Evolutionary conservation across 2,888 invertebrate species (phyloP).

Genomic region (Spicauda simplicius): DNA sequence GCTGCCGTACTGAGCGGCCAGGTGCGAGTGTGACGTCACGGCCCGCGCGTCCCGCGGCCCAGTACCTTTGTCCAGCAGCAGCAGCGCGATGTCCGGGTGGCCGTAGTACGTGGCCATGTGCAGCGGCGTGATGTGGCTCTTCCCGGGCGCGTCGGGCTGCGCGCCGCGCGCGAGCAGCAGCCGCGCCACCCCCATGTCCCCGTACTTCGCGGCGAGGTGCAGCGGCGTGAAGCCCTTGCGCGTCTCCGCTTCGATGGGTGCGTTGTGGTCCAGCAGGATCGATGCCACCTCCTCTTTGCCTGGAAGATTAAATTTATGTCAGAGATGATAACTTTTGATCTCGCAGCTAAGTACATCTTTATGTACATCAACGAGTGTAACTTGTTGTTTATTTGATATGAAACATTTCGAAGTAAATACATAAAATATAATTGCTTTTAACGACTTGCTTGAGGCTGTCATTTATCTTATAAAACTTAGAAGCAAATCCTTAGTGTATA

Average conservation of each 20-base stretch:
- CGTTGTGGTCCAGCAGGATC: slow-evolving; percentile 95
- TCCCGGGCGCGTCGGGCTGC: slow-evolving; percentile 94
- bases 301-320: slow-evolving; percentile 41
- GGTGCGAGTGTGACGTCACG: no score
- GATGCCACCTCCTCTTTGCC: slow-evolving; percentile 95
- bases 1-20: no score
- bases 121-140: slow-evolving; percentile 97
- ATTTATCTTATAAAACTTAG: no score
- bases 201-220: slow-evolving; percentile 98
- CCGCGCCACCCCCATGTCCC: slow-evolving; percentile 95
- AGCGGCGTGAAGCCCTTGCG: slow-evolving; percentile 98
- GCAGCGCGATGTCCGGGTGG: slow-evolving; percentile 94
- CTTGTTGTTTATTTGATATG: no score
- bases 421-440: no score
- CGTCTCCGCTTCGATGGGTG: slow-evolving; percentile 95
- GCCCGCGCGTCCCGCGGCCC: no score
- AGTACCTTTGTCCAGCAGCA: slow-evolving; percentile 94
- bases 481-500: no score
- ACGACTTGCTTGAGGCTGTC: no score
- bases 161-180: slow-evolving; percentile 95
- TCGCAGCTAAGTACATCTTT: no score
- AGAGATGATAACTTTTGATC: no score
- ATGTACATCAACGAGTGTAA: no score
- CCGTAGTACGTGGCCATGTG: slow-evolving; percentile 99
- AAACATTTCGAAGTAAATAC: no score